Conservation (phyloP, 2,888 invertebrate species). For the Zootermopsis nevadensis region DNA sequence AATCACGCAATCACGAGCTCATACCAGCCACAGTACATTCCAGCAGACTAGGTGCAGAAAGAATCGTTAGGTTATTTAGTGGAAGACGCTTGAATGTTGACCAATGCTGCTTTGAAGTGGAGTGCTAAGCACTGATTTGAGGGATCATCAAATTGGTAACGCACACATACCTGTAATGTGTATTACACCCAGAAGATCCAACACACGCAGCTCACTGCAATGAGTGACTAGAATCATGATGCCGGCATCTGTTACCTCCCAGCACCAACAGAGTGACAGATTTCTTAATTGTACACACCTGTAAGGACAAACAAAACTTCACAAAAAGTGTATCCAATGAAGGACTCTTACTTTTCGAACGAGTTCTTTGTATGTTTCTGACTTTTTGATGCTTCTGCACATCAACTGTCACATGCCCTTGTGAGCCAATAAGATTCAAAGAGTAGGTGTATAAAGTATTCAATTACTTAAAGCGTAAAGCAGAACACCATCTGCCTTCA, state of each 20-base stretch:
- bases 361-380: too few relatives aligned
- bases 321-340: too few relatives aligned
- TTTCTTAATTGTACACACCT: background rate
- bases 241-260: constrained; percentile 43
- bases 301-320: too few relatives aligned
- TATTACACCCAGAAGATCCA: constrained; percentile 38
- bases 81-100: background rate
- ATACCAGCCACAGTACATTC: background rate
- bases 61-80: background rate
- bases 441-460: too few relatives aligned
- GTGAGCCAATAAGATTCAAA: too few relatives aligned
- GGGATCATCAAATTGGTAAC: background rate
- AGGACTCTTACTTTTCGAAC: too few relatives aligned
- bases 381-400: too few relatives aligned
- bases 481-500: too few relatives aligned
- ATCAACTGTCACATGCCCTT: too few relatives aligned
- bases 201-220: constrained; percentile 18
- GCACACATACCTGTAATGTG: constrained; percentile 23
- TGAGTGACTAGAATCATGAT: constrained; percentile 5
- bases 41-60: too few relatives aligned
- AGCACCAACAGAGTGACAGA: constrained; percentile 40
- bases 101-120: background rate
- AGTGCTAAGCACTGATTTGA: background rate
- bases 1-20: background rate
- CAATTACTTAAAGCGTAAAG: too few relatives aligned